Evolutionary conservation across 92 coral and sea anemone genomes (phyloP).

Genomic region (Zoanthus sansibaricus): DNA sequence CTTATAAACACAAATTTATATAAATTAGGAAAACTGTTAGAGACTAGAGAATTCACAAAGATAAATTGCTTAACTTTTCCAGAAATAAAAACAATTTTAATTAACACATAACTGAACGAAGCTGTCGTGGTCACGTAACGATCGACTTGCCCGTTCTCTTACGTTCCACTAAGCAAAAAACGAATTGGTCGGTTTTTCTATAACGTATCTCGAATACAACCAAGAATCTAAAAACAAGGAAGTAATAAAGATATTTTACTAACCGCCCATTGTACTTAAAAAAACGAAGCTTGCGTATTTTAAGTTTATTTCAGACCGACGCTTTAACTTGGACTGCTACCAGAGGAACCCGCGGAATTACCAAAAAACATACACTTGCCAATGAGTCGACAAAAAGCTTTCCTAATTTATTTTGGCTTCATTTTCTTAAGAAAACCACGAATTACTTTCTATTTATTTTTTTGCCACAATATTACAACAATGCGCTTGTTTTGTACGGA

Average conservation of each 20-base stretch:
- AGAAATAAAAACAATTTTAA: neutral
- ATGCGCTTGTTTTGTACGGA: neutral
- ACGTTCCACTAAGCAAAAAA: neutral
- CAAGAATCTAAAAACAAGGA: too few relatives aligned
- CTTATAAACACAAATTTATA: neutral
- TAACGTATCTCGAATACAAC: too few relatives aligned
- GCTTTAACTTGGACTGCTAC: too few relatives aligned
- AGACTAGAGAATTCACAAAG: neutral
- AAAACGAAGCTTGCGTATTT: too few relatives aligned
- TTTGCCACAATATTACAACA: neutral
- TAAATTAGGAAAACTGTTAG: neutral
- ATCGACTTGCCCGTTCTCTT: neutral
- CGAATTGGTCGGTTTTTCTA: neutral
- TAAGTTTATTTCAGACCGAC: too few relatives aligned
- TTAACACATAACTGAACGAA: neutral
- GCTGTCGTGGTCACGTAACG: neutral
- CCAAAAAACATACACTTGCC: neutral
- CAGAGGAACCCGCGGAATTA: neutral
- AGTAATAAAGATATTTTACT: too few relatives aligned
- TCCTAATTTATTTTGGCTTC: neutral
- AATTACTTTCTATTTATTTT: neutral
- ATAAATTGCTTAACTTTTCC: neutral
- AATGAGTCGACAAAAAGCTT: neutral
- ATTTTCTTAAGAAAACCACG: neutral
- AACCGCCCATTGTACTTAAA: too few relatives aligned